Base-by-base conservation (phyloP, 2,888 invertebrate genomes). In the Troides aeacus region DNA sequence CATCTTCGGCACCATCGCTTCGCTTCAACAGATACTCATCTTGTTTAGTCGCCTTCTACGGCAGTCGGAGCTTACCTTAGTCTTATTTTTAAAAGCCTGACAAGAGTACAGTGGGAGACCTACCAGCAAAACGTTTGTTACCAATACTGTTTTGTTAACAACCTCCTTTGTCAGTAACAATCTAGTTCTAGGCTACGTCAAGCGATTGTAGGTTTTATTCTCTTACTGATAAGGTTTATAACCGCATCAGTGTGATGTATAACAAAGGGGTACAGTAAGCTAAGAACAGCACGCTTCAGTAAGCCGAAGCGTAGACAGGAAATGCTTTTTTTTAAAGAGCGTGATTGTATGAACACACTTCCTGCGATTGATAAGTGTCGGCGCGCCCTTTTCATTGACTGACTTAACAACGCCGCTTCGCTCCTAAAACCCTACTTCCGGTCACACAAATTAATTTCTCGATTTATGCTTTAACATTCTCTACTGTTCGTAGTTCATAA, bases 301-400 rank as follows among this genome's bases (percentile, higher is more conserved):
- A 69, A 69, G 69, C 69, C 64, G 56, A 58, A 64, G 36, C 60
- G 56, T 64, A 69, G 64, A 57, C 64, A 69, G 69, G 69, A 65
- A 69, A 57, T 65, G 56, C 69, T 64, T 64, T 69, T 69, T 68
- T 53, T 62, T 56, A 50, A 62, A 42, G 18, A 30, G 46, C 61
- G 39, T 61, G 69, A 69, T 64, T 69, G 64, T 69, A 56, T 64
- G 59, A 23, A 65, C 57, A 69, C 64, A 69, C 69, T 64, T 69
- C 69, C 69, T 60, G 69, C 56, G 46, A 61, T 30, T 60, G 69
- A 69, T 64, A 69, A 69, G 24, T 65, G 64, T 39, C 64, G 69
- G 64, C 61, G 64, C 61, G 17, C 61, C 64, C 57, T 65, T 62
- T 68, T 62, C 42, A 7, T 8, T 62, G 21, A 56, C 21, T 56